These are phyloP conservation scores for Whitmania pigra DNA, from an alignment of 1,140 invertebrate genomes.

Conservation along the genomic window DNA sequence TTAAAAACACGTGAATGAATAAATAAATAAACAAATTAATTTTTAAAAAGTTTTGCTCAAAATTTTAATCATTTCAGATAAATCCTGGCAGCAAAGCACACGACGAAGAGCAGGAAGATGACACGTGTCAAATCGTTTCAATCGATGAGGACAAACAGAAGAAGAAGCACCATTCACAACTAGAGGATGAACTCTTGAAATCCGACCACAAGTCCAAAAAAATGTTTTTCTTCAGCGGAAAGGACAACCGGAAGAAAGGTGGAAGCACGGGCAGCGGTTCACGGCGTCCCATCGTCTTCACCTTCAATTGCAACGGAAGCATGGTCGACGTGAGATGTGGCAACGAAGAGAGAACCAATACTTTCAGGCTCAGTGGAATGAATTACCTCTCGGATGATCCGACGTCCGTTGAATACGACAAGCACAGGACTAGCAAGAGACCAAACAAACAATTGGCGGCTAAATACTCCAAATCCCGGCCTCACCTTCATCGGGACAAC, in stretches of 20 bases:
- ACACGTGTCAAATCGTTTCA: background rate
- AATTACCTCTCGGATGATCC: too few relatives aligned
- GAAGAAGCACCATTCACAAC: background rate
- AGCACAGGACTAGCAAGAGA: background rate
- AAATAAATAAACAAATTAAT: too few relatives aligned
- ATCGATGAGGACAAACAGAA: background rate
- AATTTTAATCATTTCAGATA: constrained; percentile 1
- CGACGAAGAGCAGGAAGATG: background rate
- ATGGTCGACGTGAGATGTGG: constrained; percentile 25
- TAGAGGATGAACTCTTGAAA: background rate
- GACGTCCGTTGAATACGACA: background rate
- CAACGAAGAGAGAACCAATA: constrained; percentile 8
- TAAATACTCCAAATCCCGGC: constrained; percentile 1
- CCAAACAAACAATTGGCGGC: background rate
- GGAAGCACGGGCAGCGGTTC: background rate
- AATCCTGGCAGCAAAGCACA: constrained; percentile 7
- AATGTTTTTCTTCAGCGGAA: background rate
- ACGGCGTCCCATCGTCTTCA: constrained; percentile 22
- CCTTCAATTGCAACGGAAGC: constrained; percentile 25
- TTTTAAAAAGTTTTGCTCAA: too few relatives aligned
- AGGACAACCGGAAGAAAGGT: background rate
- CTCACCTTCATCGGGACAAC: background rate
- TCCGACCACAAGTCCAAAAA: background rate
- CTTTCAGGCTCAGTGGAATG: constrained; percentile 14
- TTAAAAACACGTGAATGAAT: too few relatives aligned